These are phyloP conservation scores for Momotus momota DNA, from an alignment of 2,797 vertebrate genomes.

Conservation along the genomic window DNA sequence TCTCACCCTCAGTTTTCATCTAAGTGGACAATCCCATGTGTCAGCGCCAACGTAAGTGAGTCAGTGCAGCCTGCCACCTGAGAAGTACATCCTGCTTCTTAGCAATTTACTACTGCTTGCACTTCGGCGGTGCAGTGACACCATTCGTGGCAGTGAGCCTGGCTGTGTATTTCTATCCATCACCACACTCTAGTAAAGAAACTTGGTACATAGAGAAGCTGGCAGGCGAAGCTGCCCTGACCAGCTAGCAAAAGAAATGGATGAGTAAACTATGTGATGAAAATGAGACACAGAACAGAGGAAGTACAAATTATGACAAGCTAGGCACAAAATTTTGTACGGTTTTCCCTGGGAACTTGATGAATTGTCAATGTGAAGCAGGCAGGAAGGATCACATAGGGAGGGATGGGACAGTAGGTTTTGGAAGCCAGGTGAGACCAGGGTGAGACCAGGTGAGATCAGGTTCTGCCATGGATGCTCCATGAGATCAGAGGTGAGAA, in stretches of 20 bases:
- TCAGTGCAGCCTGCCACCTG: neutral
- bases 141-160: neutral
- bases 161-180: neutral
- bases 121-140: neutral
- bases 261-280: neutral
- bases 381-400: neutral
- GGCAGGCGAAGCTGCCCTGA: neutral
- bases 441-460: too few relatives aligned
- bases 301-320: neutral
- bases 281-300: neutral
- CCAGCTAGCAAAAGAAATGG: neutral
- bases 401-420: rapidly evolving
- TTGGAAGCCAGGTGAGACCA: neutral
- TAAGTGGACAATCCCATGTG: neutral
- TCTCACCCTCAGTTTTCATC: neutral
- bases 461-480: neutral
- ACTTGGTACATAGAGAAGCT: rapidly evolving
- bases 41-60: neutral
- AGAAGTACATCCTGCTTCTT: neutral
- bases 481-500: rapidly evolving
- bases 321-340: neutral
- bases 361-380: neutral
- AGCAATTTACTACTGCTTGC: neutral
- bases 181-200: neutral
- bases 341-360: neutral